phyloP scores from a whole-genome alignment of 2,888 invertebrate species.

The Chironomus riparius region DNA sequence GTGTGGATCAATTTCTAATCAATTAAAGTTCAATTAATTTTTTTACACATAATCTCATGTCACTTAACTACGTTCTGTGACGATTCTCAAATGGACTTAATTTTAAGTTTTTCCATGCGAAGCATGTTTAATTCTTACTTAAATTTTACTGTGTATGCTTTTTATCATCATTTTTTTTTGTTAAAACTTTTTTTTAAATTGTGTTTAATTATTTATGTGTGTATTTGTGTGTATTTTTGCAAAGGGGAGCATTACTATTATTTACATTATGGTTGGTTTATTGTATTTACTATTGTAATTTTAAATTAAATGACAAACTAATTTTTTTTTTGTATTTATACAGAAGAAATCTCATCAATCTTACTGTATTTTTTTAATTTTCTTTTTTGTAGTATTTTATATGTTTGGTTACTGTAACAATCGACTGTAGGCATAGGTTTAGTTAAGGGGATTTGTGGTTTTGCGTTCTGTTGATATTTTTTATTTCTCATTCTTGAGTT shows the following conservation, averaged over 20 bases:
- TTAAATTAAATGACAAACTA: neutral
- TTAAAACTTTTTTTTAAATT: neutral
- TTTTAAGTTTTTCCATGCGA: neutral
- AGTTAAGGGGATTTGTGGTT: conserved; percentile 45
- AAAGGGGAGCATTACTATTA: conserved; percentile 20
- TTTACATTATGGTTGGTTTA: conserved; percentile 28
- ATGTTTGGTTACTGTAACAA: conserved; percentile 34
- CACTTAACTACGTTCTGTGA: neutral
- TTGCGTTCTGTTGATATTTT: conserved; percentile 40
- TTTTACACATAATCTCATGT: conserved; percentile 18
- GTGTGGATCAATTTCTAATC: neutral
- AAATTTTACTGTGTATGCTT: conserved; percentile 20
- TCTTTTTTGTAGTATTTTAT: neutral
- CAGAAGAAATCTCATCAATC: conserved; percentile 1
- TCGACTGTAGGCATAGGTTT: conserved; percentile 53
- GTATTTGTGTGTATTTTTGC: neutral
- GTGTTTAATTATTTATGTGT: neutral
- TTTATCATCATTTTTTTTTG: neutral
- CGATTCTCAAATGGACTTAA: neutral
- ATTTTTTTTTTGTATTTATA: neutral
- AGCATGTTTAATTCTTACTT: neutral
- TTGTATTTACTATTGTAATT: conserved; percentile 13
- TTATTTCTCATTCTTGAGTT: conserved; percentile 32
- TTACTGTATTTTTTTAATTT: neutral
- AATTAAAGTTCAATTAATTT: neutral